Evolutionary conservation across 2,797 vertebrate genomes (phyloP).

Genomic region (Urophycis tenuis): DNA sequence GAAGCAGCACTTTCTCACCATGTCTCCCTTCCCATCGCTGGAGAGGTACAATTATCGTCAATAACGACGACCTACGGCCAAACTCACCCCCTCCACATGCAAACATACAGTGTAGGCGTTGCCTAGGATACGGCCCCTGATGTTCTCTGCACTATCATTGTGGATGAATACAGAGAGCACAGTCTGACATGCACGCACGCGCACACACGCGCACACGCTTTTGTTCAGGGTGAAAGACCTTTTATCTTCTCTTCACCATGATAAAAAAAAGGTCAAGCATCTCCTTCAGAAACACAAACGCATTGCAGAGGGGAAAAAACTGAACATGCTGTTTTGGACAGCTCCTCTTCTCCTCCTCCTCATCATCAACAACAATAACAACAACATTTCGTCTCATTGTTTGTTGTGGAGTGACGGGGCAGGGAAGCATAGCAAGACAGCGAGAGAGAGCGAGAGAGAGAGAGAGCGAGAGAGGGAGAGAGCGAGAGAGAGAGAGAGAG

Average conservation of each 20-base stretch:
- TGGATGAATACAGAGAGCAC: conserved; percentile 52
- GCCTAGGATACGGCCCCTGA: conserved; percentile 61
- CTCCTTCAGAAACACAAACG: background rate
- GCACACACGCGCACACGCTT: background rate
- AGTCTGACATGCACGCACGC: conserved; percentile 25
- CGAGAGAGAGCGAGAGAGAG: background rate
- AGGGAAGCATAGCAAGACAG: background rate
- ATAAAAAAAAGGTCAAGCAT: background rate
- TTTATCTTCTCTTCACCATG: background rate
- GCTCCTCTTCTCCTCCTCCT: background rate
- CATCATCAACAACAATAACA: no score
- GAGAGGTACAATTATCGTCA: background rate
- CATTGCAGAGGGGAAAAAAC: background rate
- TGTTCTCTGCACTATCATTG: conserved; percentile 58
- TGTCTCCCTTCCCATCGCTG: background rate
- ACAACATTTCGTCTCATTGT: no score
- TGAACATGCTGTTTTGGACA: background rate
- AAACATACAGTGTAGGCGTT: conserved; percentile 52
- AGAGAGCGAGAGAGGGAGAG: background rate
- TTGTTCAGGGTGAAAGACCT: background rate
- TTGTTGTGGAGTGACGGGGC: no score
- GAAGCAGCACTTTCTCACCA: no score
- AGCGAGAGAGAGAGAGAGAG: background rate
- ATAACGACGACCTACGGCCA: conserved; percentile 18
- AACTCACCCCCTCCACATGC: conserved; percentile 27